Conservation (phyloP, 1,140 invertebrate species). For the Meloidogyne hapla region DNA sequence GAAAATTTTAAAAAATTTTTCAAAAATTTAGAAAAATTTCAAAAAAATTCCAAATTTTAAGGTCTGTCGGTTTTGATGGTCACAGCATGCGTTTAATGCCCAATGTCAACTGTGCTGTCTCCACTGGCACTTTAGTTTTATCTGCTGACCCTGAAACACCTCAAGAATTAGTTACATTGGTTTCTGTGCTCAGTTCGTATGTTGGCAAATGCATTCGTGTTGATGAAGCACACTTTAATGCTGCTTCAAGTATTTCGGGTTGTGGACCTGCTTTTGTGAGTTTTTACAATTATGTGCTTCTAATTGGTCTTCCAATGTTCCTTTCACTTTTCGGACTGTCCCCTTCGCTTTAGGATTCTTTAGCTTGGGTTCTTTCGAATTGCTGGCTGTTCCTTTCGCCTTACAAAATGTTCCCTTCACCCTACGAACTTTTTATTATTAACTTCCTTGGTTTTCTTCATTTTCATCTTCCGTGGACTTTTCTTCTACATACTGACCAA, state of each 20-base stretch:
- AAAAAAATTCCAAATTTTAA: constrained; percentile 17
- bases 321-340: not conserved
- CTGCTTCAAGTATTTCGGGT: constrained; percentile 39
- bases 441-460: too few relatives aligned
- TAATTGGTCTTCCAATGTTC: too few relatives aligned
- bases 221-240: constrained; percentile 37
- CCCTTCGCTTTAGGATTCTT: too few relatives aligned
- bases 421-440: too few relatives aligned
- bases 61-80: constrained; percentile 16
- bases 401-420: not conserved
- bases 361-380: too few relatives aligned
- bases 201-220: constrained; percentile 29
- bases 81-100: constrained; percentile 32
- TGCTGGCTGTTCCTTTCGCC: too few relatives aligned
- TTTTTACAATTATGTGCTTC: not conserved
- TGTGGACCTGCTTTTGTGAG: constrained; percentile 45
- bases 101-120: constrained; percentile 33
- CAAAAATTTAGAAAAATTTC: too few relatives aligned
- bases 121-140: constrained; percentile 24
- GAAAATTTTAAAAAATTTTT: too few relatives aligned
- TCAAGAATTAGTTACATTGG: constrained; percentile 14
- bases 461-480: too few relatives aligned
- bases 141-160: constrained; percentile 21
- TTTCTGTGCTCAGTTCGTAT: constrained; percentile 21
- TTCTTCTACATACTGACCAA: too few relatives aligned